Percentiles rank a stretch among this genome's conserved stretches.
These are phyloP conservation scores for Diploscapter pachys DNA, from an alignment of 1,140 invertebrate species.

Conservation along the genomic window DNA sequence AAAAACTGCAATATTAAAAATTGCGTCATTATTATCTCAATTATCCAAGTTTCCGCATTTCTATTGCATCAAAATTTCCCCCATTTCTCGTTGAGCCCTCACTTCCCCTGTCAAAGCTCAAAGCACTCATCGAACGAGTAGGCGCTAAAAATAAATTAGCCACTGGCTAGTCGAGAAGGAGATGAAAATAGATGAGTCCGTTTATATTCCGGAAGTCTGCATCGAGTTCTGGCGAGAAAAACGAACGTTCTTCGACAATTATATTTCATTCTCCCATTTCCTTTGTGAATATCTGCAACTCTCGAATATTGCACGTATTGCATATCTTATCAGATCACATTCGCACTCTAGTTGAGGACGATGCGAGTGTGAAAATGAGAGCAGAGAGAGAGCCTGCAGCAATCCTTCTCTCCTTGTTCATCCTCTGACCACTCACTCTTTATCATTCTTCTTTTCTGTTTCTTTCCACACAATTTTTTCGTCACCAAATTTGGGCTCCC, in stretches of 20 bases:
- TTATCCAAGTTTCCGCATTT: not conserved
- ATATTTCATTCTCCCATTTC: not conserved
- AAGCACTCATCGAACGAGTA: too few species aligned
- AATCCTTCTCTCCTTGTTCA: not conserved
- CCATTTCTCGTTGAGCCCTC: not conserved
- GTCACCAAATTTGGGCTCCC: not conserved
- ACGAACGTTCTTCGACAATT: not conserved
- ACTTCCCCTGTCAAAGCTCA: too few species aligned
- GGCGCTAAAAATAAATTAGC: too few species aligned
- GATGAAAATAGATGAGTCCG: too few species aligned
- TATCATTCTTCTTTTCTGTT: not conserved
- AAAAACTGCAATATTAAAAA: not conserved
- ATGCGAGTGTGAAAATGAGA: not conserved
- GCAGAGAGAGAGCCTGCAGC: not conserved
- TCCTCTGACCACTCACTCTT: not conserved
- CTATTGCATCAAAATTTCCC: not conserved
- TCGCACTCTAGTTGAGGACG: not conserved
- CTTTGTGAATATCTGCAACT: not conserved
- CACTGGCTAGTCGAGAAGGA: too few species aligned
- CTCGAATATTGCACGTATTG: not conserved
- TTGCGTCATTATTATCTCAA: not conserved
- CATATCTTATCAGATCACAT: not conserved
- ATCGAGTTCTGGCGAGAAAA: too few species aligned
- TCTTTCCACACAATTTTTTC: not conserved
- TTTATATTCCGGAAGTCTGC: too few species aligned